These are phyloP conservation scores for Scortum barcoo DNA, from an alignment of 2,113 vertebrate species.

Conservation along the genomic window DNA sequence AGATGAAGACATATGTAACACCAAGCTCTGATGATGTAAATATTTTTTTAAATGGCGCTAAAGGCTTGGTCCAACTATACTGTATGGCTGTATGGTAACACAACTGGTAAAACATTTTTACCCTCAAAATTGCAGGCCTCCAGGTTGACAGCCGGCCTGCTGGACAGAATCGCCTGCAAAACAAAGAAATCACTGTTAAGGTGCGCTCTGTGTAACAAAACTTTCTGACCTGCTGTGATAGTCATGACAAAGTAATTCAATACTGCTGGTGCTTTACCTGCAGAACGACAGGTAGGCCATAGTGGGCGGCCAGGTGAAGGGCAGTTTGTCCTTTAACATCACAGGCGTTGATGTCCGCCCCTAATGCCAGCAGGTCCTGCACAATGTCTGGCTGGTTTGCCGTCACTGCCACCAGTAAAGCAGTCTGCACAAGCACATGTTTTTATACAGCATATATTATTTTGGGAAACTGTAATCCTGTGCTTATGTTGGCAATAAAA, in stretches of 20 bases:
- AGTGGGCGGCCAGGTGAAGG: constrained; percentile 89
- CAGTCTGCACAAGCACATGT: constrained; percentile 82
- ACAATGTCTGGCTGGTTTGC: constrained; percentile 92
- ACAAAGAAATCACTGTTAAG: constrained; percentile 14
- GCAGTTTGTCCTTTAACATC: constrained; percentile 91
- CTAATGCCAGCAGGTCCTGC: constrained; percentile 88
- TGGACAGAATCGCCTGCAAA: constrained; percentile 85
- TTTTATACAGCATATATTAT: background rate
- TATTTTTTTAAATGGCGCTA: background rate
- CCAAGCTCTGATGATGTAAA: background rate
- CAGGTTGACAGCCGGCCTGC: constrained; percentile 80
- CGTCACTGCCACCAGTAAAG: constrained; percentile 90
- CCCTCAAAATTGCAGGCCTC: constrained; percentile 93
- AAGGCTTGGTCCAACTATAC: background rate
- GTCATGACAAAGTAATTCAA: background rate
- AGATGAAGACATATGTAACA: background rate
- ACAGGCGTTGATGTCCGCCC: constrained; percentile 87
- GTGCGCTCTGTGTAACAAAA: background rate
- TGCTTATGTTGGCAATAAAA: background rate
- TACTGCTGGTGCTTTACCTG: constrained; percentile 78
- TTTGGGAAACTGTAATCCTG: background rate
- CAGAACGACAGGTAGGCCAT: constrained; percentile 87
- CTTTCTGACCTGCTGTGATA: background rate
- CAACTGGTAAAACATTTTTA: constrained; percentile 53
- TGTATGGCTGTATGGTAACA: background rate